Evolutionary conservation across 2,797 vertebrate species (phyloP).

Genomic region (Chiroxiphia lanceolata): DNA sequence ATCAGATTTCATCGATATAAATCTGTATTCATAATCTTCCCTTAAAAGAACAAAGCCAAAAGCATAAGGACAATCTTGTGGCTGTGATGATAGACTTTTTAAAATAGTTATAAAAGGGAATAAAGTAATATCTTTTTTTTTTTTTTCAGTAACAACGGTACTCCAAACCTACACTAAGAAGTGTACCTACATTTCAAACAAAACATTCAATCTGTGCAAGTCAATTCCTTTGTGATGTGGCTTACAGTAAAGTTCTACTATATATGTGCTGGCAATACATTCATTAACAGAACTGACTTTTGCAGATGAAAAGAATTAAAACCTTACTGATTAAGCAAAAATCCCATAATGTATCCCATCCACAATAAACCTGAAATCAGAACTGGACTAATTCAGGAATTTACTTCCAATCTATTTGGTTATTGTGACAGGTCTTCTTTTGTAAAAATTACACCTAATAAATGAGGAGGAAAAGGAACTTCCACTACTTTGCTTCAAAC

Average conservation of each 20-base stretch:
- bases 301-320: neutral
- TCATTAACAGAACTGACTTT: neutral
- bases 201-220: neutral
- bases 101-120: neutral
- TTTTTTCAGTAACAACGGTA: neutral
- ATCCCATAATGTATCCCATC: neutral
- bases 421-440: neutral
- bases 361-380: neutral
- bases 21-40: neutral
- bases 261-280: neutral
- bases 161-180: neutral
- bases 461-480: neutral
- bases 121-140: neutral
- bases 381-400: neutral
- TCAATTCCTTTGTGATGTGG: neutral
- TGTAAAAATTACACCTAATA: neutral
- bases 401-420: neutral
- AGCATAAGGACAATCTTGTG: neutral
- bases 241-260: neutral
- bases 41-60: neutral
- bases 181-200: neutral
- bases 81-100: neutral
- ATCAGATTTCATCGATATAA: constrained; percentile 4
- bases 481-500: neutral
- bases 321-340: neutral